Conservation (phyloP, 2,797 vertebrate species). For the Jordanella pulchra region DNA sequence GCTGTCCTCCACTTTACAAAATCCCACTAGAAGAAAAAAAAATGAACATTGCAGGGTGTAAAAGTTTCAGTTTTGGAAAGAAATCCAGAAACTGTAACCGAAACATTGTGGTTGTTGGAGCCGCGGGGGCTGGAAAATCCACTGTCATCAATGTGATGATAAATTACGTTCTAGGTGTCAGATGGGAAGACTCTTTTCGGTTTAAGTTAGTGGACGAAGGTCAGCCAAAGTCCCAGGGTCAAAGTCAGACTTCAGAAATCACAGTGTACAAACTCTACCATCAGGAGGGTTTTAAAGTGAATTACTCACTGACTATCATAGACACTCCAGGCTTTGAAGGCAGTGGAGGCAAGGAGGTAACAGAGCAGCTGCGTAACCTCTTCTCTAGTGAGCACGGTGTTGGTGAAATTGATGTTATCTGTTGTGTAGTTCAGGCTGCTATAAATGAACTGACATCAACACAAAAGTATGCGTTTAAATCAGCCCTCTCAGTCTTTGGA, state of each 20-base stretch:
- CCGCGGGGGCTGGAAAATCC: slow-evolving; percentile 36
- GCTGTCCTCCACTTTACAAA: neutral
- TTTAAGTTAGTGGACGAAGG: slow-evolving; percentile 33
- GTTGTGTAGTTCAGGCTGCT: slow-evolving; percentile 31
- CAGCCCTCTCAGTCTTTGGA: slow-evolving; percentile 38
- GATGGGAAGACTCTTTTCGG: slow-evolving; percentile 12
- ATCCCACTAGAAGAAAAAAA: slow-evolving; percentile 16
- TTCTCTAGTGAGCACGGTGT: slow-evolving; percentile 31
- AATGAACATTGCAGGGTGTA: slow-evolving; percentile 12
- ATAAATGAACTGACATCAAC: slow-evolving; percentile 23
- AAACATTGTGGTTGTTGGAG: slow-evolving; percentile 56
- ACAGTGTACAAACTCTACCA: slow-evolving; percentile 44
- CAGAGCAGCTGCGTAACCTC: slow-evolving; percentile 35
- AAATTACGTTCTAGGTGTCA: slow-evolving; percentile 41
- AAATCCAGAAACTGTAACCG: slow-evolving; percentile 22
- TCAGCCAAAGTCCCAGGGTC: neutral
- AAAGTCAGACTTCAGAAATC: slow-evolving; percentile 37
- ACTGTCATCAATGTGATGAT: slow-evolving; percentile 49
- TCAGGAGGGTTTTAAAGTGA: slow-evolving; percentile 6
- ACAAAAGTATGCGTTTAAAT: slow-evolving; percentile 36
- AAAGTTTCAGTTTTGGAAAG: slow-evolving; percentile 3
- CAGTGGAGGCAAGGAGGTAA: slow-evolving; percentile 42
- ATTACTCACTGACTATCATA: slow-evolving; percentile 39
- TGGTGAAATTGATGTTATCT: slow-evolving; percentile 36
- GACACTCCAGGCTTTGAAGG: slow-evolving; percentile 64